phyloP scores from a whole-genome alignment of 2,797 vertebrate genomes.

The Typhlichthys eigenmanni region DNA sequence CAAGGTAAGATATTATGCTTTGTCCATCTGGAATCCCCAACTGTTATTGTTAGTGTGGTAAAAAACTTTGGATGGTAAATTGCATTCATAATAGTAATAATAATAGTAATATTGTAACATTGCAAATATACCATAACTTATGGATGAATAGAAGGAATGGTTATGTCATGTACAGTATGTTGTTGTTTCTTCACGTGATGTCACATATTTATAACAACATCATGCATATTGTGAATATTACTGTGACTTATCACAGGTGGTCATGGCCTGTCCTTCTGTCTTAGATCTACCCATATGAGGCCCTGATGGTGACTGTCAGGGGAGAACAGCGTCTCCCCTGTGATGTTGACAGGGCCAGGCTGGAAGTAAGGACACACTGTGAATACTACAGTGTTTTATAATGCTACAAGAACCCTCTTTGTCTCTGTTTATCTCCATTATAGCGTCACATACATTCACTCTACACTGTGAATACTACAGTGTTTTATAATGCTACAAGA shows the following conservation, averaged over 20 bases:
- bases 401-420: too few species aligned
- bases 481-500: neutral
- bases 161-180: neutral
- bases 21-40: neutral
- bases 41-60: neutral
- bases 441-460: conserved; percentile 79
- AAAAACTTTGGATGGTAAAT: conserved; percentile 11
- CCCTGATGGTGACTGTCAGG: conserved; percentile 89
- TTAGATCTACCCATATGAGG: conserved; percentile 92
- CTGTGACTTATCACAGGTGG: neutral
- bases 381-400: neutral
- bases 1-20: conserved; percentile 82
- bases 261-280: conserved; percentile 6
- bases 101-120: neutral
- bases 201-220: too few species aligned
- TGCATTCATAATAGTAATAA: conserved; percentile 9
- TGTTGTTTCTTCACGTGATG: too few species aligned
- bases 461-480: neutral
- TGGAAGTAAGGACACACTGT: conserved; percentile 82
- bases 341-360: conserved; percentile 90
- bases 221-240: too few species aligned
- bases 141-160: neutral
- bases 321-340: conserved; percentile 87
- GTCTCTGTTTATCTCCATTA: conserved; percentile 16
- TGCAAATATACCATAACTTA: neutral